Evolutionary conservation across 2,888 invertebrate genomes (phyloP), one percentile per base, ranked within the genome.

Genomic region (Drosophila falleni): DNA sequence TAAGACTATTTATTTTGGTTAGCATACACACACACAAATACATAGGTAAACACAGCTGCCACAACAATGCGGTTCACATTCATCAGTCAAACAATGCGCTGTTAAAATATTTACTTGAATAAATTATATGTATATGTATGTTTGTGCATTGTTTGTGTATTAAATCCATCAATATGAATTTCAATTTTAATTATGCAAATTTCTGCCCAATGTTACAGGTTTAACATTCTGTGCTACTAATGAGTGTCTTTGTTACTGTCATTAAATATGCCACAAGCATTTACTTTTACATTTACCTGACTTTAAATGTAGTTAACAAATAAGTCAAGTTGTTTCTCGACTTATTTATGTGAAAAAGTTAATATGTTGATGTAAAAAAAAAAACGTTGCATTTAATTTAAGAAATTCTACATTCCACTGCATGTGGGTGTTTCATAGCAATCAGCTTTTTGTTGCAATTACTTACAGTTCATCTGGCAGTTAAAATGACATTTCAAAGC

Each of bases 41-140:
- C 1, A 72, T 8, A 19, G 39, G 50, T 29, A 37, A 31, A 6
- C 37, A 55, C 23, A 41, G 39, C 26, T 50, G 61, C 79, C 76
- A 69, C 76, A 76, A 78, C 79, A 76, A 65, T 78, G 79, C 55
- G 76, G 74, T 46, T 55, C 61, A 33, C 56, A 74, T 74, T 58
- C 65, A 74, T 77, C 68, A 77, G 66, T 74, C 71, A 74, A 77
- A 74, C 80, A 77, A 74, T 67, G 33, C 58, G 61, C 75, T 61
- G 71, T 62, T 76, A 74, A 87, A 80, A 86, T 77, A 71, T 73
- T 68, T 71, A 64, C 70, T 58, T 77, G 68, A 69, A 87, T 80
- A 86, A 74, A 69, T 80, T 49, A 74, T 66, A 44, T 54, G 29
- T 23, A 23, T 23, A 23, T 23, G 23, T 3, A 23, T 29, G 54